phyloP scores from a whole-genome alignment of 64 coral and sea anemone species.

The Anthopleura sola region DNA sequence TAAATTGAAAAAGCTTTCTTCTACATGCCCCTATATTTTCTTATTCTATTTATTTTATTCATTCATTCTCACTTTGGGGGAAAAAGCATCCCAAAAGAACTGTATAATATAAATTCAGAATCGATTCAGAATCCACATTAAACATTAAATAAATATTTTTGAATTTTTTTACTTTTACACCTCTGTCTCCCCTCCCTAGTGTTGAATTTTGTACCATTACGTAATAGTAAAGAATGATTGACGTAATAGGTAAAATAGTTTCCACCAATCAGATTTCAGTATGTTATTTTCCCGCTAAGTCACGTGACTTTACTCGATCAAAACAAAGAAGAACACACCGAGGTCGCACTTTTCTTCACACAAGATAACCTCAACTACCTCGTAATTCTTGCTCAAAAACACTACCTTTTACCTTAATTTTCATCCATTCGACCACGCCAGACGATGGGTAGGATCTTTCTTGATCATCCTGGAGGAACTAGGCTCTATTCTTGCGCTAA shows the following conservation, averaged over 20 bases:
- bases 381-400: background rate
- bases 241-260: background rate
- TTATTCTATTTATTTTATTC: too few relatives aligned
- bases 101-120: too few relatives aligned
- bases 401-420: background rate
- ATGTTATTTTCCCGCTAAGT: background rate
- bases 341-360: background rate
- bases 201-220: background rate
- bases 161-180: too few relatives aligned
- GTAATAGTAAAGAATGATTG: background rate
- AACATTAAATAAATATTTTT: too few relatives aligned
- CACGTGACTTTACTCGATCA: constrained; percentile 49
- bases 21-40: too few relatives aligned
- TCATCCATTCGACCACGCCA: background rate
- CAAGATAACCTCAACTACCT: background rate
- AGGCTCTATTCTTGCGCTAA: constrained; percentile 98
- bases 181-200: background rate
- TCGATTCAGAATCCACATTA: too few relatives aligned
- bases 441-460: constrained; percentile 88
- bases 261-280: constrained; percentile 10
- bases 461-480: constrained; percentile 92
- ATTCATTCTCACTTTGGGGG: too few relatives aligned
- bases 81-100: too few relatives aligned
- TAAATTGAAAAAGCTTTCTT: too few relatives aligned
- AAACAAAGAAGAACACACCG: constrained; percentile 40